These are phyloP conservation scores for Oscarella lobularis DNA, from an alignment of 37 sponge, comb jelly and placozoan genomes.

Conservation along the genomic window DNA sequence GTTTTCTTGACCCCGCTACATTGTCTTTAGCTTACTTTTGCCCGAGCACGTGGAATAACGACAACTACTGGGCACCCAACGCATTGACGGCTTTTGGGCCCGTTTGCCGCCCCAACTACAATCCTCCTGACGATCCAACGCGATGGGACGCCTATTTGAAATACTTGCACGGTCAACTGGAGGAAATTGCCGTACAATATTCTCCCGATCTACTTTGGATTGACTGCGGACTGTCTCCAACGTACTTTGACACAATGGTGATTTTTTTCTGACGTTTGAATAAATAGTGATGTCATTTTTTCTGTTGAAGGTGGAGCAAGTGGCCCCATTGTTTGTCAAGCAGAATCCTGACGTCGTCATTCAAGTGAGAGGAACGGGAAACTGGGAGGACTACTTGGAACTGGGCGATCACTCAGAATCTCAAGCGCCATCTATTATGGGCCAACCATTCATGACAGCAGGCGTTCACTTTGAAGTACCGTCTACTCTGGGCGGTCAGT, in stretches of 20 bases:
- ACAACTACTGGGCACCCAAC: not conserved
- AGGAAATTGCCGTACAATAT: not conserved
- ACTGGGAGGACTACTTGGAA: constrained; percentile 1
- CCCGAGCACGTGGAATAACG: not conserved
- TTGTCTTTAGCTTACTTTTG: not conserved
- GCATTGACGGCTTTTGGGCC: not conserved
- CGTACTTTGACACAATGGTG: too few relatives aligned
- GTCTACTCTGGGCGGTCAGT: not conserved
- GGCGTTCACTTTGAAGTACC: not conserved
- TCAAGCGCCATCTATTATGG: not conserved
- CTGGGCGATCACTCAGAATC: not conserved
- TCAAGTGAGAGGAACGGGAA: not conserved
- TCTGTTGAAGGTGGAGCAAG: not conserved
- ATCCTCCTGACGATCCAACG: not conserved
- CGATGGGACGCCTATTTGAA: not conserved
- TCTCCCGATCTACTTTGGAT: not conserved
- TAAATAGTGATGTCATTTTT: too few relatives aligned
- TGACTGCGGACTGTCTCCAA: not conserved
- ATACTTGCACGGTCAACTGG: not conserved
- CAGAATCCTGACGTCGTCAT: not conserved
- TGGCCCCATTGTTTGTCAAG: not conserved
- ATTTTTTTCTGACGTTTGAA: too few relatives aligned
- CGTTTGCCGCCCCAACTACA: not conserved
- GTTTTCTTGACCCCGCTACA: too few relatives aligned
- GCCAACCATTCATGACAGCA: not conserved